Evolutionary conservation across 2,113 vertebrate genomes (phyloP).

Genomic region (Mus spicilegus): DNA sequence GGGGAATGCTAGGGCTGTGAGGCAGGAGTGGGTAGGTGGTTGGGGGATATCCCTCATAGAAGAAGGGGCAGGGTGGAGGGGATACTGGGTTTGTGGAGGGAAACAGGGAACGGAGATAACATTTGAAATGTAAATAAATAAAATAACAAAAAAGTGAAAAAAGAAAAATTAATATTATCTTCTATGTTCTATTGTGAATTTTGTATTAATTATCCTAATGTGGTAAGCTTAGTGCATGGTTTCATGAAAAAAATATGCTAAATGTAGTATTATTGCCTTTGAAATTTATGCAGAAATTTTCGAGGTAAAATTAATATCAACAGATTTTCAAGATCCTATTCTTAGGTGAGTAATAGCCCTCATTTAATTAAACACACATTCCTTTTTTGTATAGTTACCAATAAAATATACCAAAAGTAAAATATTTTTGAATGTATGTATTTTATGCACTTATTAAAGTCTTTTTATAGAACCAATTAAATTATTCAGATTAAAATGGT

Average conservation of each 20-base stretch:
- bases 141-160: too few relatives aligned
- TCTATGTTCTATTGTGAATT: not conserved
- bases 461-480: not conserved
- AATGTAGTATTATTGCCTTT: not conserved
- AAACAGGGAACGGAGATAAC: too few relatives aligned
- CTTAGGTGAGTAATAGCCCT: not conserved
- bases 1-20: too few relatives aligned
- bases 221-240: not conserved
- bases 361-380: not conserved
- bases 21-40: too few relatives aligned
- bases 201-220: not conserved
- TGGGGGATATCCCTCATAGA: too few relatives aligned
- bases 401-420: slow-evolving; percentile 28
- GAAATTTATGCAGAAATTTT: not conserved
- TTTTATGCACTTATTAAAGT: not conserved
- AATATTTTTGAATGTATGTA: not conserved
- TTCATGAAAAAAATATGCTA: not conserved
- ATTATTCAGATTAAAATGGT: not conserved
- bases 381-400: not conserved
- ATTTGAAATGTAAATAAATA: too few relatives aligned
- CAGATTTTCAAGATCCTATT: not conserved
- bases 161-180: not conserved
- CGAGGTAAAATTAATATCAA: not conserved
- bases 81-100: accelerated
- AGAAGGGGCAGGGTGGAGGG: too few relatives aligned